Conservation (phyloP, 2,888 invertebrate genomes). For the Papilio elwesi region DNA sequence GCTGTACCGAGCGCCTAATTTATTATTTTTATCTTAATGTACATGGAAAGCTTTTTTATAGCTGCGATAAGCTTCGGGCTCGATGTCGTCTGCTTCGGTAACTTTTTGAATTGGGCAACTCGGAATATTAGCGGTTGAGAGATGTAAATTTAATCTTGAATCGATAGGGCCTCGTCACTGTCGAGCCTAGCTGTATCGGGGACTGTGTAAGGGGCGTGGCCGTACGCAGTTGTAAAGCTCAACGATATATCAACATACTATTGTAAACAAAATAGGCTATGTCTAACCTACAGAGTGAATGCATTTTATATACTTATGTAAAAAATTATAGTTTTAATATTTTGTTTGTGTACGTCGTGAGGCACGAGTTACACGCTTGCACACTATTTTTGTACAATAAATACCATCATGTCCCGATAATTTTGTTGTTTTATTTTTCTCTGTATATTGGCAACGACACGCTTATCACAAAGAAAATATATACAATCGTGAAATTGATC, state of each 20-base stretch:
- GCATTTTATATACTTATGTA: slow-evolving; percentile 73
- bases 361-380: slow-evolving; percentile 81
- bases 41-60: slow-evolving; percentile 61
- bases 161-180: slow-evolving; percentile 50
- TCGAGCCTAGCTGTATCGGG: slow-evolving; percentile 63
- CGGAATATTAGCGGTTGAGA: slow-evolving; percentile 40
- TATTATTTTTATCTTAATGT: slow-evolving; percentile 62
- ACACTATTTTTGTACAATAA: slow-evolving; percentile 85
- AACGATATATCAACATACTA: slow-evolving; percentile 76
- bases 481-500: neutral
- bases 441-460: slow-evolving; percentile 6
- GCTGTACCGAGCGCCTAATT: slow-evolving; percentile 45
- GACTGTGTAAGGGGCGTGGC: slow-evolving; percentile 62
- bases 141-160: slow-evolving; percentile 49
- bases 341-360: slow-evolving; percentile 82
- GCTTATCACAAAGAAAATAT: neutral
- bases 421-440: slow-evolving; percentile 74
- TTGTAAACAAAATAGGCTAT: slow-evolving; percentile 78
- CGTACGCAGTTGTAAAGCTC: slow-evolving; percentile 77
- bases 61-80: slow-evolving; percentile 48
- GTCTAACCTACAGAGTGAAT: slow-evolving; percentile 81
- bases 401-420: slow-evolving; percentile 81
- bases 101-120: slow-evolving; percentile 28
- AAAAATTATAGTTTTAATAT: slow-evolving; percentile 74
- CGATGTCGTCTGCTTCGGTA: slow-evolving; percentile 47